Percentiles rank a stretch among this genome's conserved stretches.
Evolutionary conservation across 2,888 invertebrate genomes (phyloP).

Genomic region (Cerastis leucographa): DNA sequence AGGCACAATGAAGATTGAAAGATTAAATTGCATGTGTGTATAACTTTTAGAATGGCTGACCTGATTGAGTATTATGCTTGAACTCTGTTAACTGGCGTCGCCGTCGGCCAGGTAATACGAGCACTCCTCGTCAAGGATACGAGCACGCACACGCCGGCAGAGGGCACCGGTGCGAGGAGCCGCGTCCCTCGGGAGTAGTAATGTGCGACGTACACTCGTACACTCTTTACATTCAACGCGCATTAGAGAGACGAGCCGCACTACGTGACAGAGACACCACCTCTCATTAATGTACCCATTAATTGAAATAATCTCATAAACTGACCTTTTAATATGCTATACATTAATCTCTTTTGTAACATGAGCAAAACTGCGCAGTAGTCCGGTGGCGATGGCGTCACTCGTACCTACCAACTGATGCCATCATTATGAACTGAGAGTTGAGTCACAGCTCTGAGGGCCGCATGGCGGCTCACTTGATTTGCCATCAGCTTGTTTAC

Average conservation of each 20-base stretch:
- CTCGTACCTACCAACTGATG: constrained; percentile 73
- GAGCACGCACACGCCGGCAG: constrained; percentile 20
- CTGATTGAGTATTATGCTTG: constrained; percentile 33
- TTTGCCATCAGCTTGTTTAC: constrained; percentile 79
- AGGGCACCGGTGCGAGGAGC: constrained; percentile 33
- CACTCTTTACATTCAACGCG: constrained; percentile 83
- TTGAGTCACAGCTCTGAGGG: constrained; percentile 74
- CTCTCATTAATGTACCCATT: constrained; percentile 69
- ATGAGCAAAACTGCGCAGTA: constrained; percentile 70
- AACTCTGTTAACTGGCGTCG: constrained; percentile 2
- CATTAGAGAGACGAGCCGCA: constrained; percentile 78
- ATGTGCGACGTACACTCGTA: constrained; percentile 81
- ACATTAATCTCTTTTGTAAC: constrained; percentile 57
- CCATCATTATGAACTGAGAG: constrained; percentile 80
- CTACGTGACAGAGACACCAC: constrained; percentile 73
- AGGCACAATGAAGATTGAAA: constrained; percentile 40
- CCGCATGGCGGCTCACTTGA: constrained; percentile 64
- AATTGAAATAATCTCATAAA: constrained; percentile 67
- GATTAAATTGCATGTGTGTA: constrained; percentile 25
- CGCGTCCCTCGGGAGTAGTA: constrained; percentile 78
- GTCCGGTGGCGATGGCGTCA: constrained; percentile 67
- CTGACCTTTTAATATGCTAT: constrained; percentile 61
- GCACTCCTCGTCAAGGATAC: constrained; percentile 38
- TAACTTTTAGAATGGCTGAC: constrained; percentile 23
- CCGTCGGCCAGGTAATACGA: constrained; percentile 29